Evolutionary conservation across 1,140 invertebrate species (phyloP), one percentile per base, ranked within the genome.

Genomic region (Drosophila dunni): DNA sequence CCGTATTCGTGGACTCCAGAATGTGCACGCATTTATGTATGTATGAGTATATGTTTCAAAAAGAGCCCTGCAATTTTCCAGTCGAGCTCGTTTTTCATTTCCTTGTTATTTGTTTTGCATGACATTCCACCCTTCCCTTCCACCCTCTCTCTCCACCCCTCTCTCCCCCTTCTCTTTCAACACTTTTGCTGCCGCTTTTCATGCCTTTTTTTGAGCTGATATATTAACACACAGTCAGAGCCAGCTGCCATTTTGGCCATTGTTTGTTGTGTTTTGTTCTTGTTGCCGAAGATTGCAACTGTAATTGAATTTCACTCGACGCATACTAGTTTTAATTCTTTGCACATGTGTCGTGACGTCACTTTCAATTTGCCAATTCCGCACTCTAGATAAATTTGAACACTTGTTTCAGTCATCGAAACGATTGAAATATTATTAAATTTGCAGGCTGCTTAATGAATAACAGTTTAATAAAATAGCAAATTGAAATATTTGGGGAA

Each of bases 41-140:
- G 17, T 34, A 65, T 62, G 45, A 64, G 57, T 6, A 29, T 29
- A 29, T 29, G 24, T 29, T 29, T 29, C 24, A 29, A 29, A 29
- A 29, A 42, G 34, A 62, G 51, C 60, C 76, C 69, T 83, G 84
- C 84, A 88, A 84, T 88, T 89, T 88, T 88, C 80, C 84, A 89
- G 84, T 80, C 62, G 83, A 78, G 84, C 88, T 88, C 83, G 77
- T 84, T 84, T 88, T 89, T 88, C 84, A 89, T 89, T 88, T 88
- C 84, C 77, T 63, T 88, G 63, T 84, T 88, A 89, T 88, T 88
- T 88, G 84, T 78, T 88, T 88, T 89, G 72, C 80, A 89, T 48
- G 67, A 42, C 62, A 57, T 60, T 69, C 3, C 3, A 24, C 24
- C n/a, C n/a, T 78, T 75, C 60, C 76, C 75, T 51, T 20, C 17